Conservation (phyloP, 2,888 invertebrate genomes). For the Calephelis perditalis region DNA sequence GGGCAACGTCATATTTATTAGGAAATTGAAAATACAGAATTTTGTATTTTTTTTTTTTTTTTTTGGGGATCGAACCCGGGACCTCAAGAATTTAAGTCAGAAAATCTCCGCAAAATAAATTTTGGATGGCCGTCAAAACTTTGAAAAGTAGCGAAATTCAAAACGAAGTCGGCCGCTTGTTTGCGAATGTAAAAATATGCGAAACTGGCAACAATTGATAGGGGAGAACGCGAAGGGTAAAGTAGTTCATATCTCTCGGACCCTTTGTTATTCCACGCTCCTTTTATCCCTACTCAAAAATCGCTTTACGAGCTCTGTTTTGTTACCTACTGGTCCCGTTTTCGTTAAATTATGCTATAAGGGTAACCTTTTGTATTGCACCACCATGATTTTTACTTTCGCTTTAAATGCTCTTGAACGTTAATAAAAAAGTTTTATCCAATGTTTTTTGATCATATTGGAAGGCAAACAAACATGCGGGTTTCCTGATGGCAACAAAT, state of each 20-base stretch:
- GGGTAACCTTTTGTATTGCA: conserved; percentile 23
- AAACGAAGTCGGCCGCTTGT: conserved; percentile 36
- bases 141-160: conserved; percentile 8
- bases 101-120: background rate
- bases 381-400: conserved; percentile 19
- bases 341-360: conserved; percentile 38
- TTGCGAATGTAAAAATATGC: conserved; percentile 62
- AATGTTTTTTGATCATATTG: too few relatives aligned
- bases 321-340: conserved; percentile 66
- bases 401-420: background rate
- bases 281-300: conserved; percentile 71
- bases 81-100: background rate
- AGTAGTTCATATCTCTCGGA: conserved; percentile 56
- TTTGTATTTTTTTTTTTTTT: too few relatives aligned
- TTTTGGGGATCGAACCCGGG: too few relatives aligned
- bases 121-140: background rate
- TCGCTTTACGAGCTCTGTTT: conserved; percentile 59
- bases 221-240: conserved; percentile 55
- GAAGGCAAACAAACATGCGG: conserved; percentile 1
- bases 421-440: too few relatives aligned
- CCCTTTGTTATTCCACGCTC: conserved; percentile 62
- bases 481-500: too few relatives aligned
- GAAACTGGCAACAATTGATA: conserved; percentile 71
- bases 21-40: too few relatives aligned
- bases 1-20: too few relatives aligned